A percentile compares a stretch with the other conserved stretches of the same genome.
phyloP scores from a whole-genome alignment of 2,888 invertebrate species.

The Anticlea derivata region DNA sequence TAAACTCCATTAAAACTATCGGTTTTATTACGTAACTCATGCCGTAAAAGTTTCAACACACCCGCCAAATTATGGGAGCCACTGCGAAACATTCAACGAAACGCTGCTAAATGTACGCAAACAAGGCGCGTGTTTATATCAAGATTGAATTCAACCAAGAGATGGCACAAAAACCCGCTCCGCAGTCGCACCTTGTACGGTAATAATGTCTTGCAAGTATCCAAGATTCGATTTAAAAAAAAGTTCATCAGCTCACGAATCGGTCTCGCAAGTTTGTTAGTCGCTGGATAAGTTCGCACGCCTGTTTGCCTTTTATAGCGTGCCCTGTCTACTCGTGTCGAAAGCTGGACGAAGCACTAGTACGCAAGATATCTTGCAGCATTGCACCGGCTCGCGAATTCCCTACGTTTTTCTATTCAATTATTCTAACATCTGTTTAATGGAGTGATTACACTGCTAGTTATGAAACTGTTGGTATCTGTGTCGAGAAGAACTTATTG shows the following conservation, averaged over 20 bases:
- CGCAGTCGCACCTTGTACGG: constrained; percentile 61
- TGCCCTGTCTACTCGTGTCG: constrained; percentile 58
- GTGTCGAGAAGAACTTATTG: constrained; percentile 51
- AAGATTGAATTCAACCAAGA: constrained; percentile 70
- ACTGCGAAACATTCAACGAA: constrained; percentile 44
- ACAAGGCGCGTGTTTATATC: constrained; percentile 64
- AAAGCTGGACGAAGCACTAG: constrained; percentile 50
- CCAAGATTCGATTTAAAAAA: constrained; percentile 68
- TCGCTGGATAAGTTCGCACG: constrained; percentile 68
- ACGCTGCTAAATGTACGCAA: constrained; percentile 60
- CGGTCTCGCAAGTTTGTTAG: constrained; percentile 63
- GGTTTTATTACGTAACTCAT: constrained; percentile 31
- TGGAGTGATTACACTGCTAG: constrained; percentile 63
- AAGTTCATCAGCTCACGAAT: constrained; percentile 73
- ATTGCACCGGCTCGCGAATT: constrained; percentile 46
- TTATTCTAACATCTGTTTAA: constrained; percentile 59
- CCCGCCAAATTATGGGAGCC: constrained; percentile 38
- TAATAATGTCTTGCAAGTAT: constrained; percentile 66
- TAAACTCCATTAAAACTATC: too few relatives aligned
- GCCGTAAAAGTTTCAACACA: constrained; percentile 39
- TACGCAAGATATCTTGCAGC: constrained; percentile 47
- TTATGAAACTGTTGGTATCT: constrained; percentile 67
- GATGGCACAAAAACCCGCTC: constrained; percentile 69
- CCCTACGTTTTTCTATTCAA: constrained; percentile 50
- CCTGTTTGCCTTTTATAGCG: constrained; percentile 63